phyloP scores from a whole-genome alignment of 2,888 invertebrate genomes.

The Dendrolimus houi region DNA sequence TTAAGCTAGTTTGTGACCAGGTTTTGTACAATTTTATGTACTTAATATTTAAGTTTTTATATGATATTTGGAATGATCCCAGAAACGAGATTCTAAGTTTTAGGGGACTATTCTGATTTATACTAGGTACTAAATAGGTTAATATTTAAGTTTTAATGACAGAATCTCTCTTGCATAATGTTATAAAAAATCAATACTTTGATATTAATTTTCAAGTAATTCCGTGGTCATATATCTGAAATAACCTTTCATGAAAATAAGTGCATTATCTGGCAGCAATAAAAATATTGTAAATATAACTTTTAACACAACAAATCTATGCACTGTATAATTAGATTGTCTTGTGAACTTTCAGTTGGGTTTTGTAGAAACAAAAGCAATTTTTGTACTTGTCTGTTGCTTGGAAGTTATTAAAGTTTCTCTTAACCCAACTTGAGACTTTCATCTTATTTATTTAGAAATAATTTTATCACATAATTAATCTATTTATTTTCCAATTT shows the following conservation, averaged over 20 bases:
- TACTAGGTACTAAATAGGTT: not conserved
- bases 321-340: slow-evolving; percentile 39
- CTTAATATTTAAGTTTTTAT: slow-evolving; percentile 27
- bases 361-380: slow-evolving; percentile 51
- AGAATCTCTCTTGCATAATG: not conserved
- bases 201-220: not conserved
- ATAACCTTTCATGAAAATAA: not conserved
- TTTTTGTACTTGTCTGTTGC: not conserved
- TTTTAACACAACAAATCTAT: slow-evolving; percentile 24
- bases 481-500: slow-evolving; percentile 61
- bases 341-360: slow-evolving; percentile 74
- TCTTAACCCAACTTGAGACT: slow-evolving; percentile 74
- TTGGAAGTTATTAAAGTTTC: slow-evolving; percentile 33
- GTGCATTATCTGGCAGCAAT: slow-evolving; percentile 4
- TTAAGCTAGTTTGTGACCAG: slow-evolving; percentile 27
- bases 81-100: slow-evolving; percentile 35
- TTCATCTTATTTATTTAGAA: slow-evolving; percentile 65
- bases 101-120: slow-evolving; percentile 60
- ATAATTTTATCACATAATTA: slow-evolving; percentile 28
- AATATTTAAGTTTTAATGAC: not conserved
- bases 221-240: not conserved
- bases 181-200: not conserved
- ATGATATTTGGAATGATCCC: slow-evolving; percentile 65
- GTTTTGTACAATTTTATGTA: slow-evolving; percentile 51
- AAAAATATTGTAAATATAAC: slow-evolving; percentile 55